These are phyloP conservation scores for Alloplasta piceator DNA, from an alignment of 2,888 invertebrate genomes.

Conservation along the genomic window DNA sequence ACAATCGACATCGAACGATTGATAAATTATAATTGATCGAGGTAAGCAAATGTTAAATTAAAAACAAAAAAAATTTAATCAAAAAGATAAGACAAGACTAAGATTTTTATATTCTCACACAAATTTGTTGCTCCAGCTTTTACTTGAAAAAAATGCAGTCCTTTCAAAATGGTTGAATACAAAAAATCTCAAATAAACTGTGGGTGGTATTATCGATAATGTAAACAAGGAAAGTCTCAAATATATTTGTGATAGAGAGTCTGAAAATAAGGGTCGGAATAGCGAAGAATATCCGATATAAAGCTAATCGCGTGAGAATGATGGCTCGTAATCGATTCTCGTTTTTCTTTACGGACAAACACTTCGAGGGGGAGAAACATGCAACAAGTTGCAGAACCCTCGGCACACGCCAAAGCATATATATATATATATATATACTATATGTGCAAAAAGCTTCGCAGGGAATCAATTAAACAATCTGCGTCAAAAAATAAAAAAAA, in stretches of 20 bases:
- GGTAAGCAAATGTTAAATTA: neutral
- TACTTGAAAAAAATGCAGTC: no score
- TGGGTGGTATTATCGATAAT: no score
- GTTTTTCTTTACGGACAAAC: neutral
- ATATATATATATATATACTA: neutral
- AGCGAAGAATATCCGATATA: no score
- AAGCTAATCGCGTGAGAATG: slow-evolving; percentile 37
- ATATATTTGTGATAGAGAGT: no score
- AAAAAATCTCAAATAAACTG: no score
- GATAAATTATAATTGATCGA: slow-evolving; percentile 3
- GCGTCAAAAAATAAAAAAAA: slow-evolving; percentile 33
- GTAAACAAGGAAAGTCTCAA: no score
- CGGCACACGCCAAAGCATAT: slow-evolving; percentile 17
- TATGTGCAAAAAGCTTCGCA: neutral
- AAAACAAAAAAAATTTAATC: no score
- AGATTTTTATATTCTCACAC: no score
- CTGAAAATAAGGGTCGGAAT: no score
- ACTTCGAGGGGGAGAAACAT: slow-evolving; percentile 10
- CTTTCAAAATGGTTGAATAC: no score
- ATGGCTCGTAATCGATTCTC: slow-evolving; percentile 27
- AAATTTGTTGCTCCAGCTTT: no score
- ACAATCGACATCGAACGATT: neutral
- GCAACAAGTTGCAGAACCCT: slow-evolving; percentile 38
- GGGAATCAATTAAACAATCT: neutral
- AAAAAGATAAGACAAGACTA: no score